phyloP scores from a whole-genome alignment of 2,797 vertebrate genomes.

The Enteromius treurensis region DNA sequence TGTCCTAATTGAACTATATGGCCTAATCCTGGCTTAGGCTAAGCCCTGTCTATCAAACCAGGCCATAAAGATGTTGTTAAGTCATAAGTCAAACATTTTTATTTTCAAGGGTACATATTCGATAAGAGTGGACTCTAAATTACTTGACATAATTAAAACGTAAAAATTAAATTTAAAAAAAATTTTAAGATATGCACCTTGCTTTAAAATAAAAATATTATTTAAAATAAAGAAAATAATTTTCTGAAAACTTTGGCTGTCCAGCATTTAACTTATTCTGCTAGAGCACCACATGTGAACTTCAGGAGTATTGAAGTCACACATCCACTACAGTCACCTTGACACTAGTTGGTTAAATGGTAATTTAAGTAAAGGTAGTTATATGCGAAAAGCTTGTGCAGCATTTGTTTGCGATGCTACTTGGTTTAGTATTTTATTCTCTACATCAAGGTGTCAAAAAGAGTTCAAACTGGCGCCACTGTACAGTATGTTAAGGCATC shows the following conservation, averaged over 20 bases:
- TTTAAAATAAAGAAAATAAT: neutral
- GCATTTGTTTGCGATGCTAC: neutral
- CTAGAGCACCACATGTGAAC: neutral
- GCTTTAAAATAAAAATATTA: neutral
- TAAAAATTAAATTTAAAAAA: neutral
- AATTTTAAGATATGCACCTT: neutral
- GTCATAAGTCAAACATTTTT: neutral
- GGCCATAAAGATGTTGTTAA: neutral
- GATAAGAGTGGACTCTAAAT: too few relatives aligned
- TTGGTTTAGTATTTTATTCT: neutral
- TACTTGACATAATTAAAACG: too few relatives aligned
- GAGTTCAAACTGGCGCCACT: neutral
- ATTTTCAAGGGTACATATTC: too few relatives aligned
- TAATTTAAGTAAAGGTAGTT: neutral
- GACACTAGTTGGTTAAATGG: neutral
- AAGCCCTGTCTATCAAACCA: too few relatives aligned
- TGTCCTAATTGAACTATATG: too few relatives aligned
- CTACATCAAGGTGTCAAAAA: neutral
- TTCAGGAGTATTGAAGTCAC: neutral
- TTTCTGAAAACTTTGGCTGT: neutral
- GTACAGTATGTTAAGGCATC: neutral
- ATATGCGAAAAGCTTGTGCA: neutral
- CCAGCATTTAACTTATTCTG: neutral
- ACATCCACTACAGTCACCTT: neutral
- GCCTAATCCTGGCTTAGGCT: too few relatives aligned